Base-by-base conservation (phyloP, 35 echinoderm and acorn worm species). In the Lytechinus variegatus region DNA sequence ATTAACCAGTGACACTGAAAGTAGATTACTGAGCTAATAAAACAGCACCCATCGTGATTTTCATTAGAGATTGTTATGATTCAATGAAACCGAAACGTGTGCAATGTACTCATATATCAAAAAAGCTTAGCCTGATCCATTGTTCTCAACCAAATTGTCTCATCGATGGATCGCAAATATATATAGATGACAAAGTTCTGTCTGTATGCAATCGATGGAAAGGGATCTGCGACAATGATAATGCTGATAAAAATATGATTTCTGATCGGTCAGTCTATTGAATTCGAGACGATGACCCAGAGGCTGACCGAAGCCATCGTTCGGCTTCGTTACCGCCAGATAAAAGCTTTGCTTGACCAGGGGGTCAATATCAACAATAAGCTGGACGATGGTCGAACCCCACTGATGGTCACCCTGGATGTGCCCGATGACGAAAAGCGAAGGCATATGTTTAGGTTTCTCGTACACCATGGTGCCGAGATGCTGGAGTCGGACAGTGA, bases 401-500 rank as follows among this genome's bases (percentile, higher is more conserved):
- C 94, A 13, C 87, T 98, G 10, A 98, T 98, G 97, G 90, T 96
- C 4, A 52, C 96, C 9, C 95, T 96, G 13, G 91, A 29, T 27
- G 86, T 98, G 27, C 54, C 92, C 11, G 66, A 97, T n/a, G 92
- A 92, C 10, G 96, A 98, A 11, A 98, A 97, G 89, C 79, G 97
- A 52, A 96, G 95, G n/a, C 95, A 96, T 10, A 98, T 98, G 97
- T 98, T 98, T 29, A 91, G 96, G 8, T 97, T 95, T 90, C 86
- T 98, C 19, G 19, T 98, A 5, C 95, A 97, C 14, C 95, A 95
- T 21, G 95, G 89, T 27, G 95, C 97, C 4, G 97, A 98, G 51
- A 95, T 95, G 24, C 53, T 98, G 27, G 97, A 97, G 24, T 53
- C 95, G 12, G 95, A 98, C 53, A 54, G 91, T 60, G 94, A 96